Percentiles rank a stretch among this genome's conserved stretches.
phyloP scores from a whole-genome alignment of 2,113 vertebrate genomes.

The Poeciliopsis prolifica region DNA sequence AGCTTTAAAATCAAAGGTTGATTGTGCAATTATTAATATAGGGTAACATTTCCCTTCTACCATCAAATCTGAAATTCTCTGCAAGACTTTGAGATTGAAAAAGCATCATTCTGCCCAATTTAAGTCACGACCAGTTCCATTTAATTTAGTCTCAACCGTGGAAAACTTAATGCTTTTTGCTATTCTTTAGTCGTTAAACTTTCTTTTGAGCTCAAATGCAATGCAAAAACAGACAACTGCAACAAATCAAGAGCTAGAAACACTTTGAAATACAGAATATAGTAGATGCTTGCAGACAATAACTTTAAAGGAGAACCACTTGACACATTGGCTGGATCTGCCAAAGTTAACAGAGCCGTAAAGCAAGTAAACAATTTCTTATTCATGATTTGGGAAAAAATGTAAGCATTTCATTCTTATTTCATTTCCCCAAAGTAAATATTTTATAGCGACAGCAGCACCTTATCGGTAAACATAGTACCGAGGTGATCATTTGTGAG shows the following conservation, averaged over 20 bases:
- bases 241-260: neutral
- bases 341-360: slow-evolving; percentile 14
- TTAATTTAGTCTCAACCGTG: neutral
- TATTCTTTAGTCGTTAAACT: neutral
- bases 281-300: slow-evolving; percentile 1
- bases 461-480: neutral
- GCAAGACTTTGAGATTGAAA: neutral
- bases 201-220: neutral
- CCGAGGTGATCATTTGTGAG: neutral
- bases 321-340: neutral
- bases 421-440: slow-evolving; percentile 44
- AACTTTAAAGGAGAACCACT: slow-evolving; percentile 3
- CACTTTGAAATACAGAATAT: slow-evolving; percentile 2
- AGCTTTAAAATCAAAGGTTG: no score
- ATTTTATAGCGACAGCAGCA: slow-evolving; percentile 20
- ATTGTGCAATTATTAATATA: neutral
- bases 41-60: neutral
- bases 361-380: slow-evolving; percentile 19
- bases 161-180: neutral
- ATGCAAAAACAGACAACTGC: neutral
- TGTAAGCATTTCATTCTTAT: slow-evolving; percentile 9
- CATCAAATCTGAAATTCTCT: neutral
- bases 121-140: neutral
- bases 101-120: neutral
- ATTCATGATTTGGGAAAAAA: slow-evolving; percentile 29